Conservation (phyloP, 2,797 vertebrate species). For the Danio aesculapii region DNA sequence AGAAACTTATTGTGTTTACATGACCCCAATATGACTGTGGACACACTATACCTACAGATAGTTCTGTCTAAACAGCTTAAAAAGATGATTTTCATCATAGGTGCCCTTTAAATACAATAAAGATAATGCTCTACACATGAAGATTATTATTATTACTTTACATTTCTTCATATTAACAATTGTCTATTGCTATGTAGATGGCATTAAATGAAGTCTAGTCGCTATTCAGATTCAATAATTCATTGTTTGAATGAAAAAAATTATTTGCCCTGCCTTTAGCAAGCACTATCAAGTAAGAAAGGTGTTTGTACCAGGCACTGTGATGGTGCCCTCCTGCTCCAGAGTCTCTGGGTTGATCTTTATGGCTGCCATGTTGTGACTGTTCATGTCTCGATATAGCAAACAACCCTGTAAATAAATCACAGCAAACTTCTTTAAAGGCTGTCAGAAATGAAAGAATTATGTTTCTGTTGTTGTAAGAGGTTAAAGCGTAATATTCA, state of each 20-base stretch:
- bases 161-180: too few relatives aligned
- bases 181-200: too few relatives aligned
- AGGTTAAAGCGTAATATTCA: not conserved
- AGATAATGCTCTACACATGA: too few relatives aligned
- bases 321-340: constrained; percentile 92
- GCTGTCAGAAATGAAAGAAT: not conserved
- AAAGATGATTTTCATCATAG: too few relatives aligned
- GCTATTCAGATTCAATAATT: not conserved
- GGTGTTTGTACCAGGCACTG: constrained; percentile 88
- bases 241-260: not conserved
- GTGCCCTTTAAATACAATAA: too few relatives aligned
- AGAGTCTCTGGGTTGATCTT: constrained; percentile 98
- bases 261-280: constrained; percentile 4
- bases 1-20: too few relatives aligned
- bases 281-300: not conserved
- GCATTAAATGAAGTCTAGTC: too few relatives aligned
- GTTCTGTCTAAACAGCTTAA: too few relatives aligned
- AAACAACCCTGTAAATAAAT: constrained; percentile 85
- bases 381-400: constrained; percentile 93
- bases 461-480: not conserved
- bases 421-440: not conserved
- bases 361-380: constrained; percentile 92
- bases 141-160: too few relatives aligned
- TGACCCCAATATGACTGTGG: too few relatives aligned
- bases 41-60: too few relatives aligned